Conservation (phyloP, 2,113 vertebrate genomes). For the Pachycephala philippinensis region DNA sequence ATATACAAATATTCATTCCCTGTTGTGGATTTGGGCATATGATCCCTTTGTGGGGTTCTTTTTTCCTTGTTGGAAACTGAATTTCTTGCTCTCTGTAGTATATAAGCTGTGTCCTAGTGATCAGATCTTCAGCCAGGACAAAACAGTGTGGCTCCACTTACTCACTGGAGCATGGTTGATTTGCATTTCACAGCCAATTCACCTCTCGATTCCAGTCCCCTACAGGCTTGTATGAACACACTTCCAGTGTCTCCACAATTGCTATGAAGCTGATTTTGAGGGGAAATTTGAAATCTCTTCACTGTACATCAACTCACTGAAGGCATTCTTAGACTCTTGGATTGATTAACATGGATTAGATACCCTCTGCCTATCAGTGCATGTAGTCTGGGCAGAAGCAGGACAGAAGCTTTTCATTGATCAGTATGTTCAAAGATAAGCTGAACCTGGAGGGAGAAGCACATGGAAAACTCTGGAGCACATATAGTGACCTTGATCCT, state of each 20-base stretch:
- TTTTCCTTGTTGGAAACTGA: neutral
- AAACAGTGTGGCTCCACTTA: neutral
- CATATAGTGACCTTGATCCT: neutral
- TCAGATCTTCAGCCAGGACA: neutral
- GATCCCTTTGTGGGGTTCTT: neutral
- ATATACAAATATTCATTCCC: accelerated
- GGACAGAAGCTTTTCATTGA: neutral
- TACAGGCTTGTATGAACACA: neutral
- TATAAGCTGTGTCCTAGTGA: neutral
- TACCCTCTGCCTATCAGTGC: neutral
- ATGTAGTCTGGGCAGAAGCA: neutral
- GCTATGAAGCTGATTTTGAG: neutral
- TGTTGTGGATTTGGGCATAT: neutral
- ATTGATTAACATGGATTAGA: neutral
- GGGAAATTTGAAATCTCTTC: neutral
- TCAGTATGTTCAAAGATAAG: neutral
- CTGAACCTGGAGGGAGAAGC: neutral
- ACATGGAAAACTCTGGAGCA: neutral
- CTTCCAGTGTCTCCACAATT: neutral
- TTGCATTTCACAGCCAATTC: neutral
- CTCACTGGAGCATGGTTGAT: neutral
- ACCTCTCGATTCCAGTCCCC: neutral
- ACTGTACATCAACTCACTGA: neutral
- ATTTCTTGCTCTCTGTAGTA: neutral
- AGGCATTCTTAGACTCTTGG: neutral